phyloP scores from a whole-genome alignment of 1,140 invertebrate genomes.

The Chymomyza costata region DNA sequence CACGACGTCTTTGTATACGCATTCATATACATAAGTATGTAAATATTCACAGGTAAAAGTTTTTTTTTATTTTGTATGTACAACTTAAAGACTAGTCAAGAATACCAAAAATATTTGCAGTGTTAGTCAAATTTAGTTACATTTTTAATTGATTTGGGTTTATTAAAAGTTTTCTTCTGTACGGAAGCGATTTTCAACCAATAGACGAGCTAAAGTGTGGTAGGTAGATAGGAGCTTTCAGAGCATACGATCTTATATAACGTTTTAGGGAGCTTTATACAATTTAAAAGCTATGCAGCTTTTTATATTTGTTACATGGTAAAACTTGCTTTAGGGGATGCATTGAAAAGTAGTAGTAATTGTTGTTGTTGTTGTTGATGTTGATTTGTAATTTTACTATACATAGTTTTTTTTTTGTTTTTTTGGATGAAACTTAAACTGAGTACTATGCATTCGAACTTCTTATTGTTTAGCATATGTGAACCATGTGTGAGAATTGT shows the following conservation, averaged over 20 bases:
- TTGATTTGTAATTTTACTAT: slow-evolving; percentile 50
- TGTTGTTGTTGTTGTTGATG: slow-evolving; percentile 13
- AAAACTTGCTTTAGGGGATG: slow-evolving; percentile 33
- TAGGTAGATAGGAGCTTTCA: slow-evolving; percentile 46
- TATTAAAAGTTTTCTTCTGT: slow-evolving; percentile 24
- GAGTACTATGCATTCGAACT: slow-evolving; percentile 26
- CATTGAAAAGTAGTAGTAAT: too few species aligned
- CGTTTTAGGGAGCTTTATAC: slow-evolving; percentile 45
- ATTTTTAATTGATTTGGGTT: slow-evolving; percentile 44
- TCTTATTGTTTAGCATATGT: slow-evolving; percentile 61
- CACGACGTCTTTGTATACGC: too few species aligned
- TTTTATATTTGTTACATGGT: slow-evolving; percentile 34
- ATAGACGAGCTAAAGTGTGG: slow-evolving; percentile 61
- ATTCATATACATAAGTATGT: too few species aligned
- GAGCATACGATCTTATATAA: slow-evolving; percentile 48
- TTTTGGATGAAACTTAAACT: slow-evolving; percentile 42
- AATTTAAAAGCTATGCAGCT: slow-evolving; percentile 23
- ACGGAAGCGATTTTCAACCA: slow-evolving; percentile 51
- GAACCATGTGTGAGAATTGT: slow-evolving; percentile 76
- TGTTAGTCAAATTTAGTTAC: slow-evolving; percentile 71
- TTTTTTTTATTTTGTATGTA: slow-evolving; percentile 69
- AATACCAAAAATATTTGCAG: slow-evolving; percentile 62
- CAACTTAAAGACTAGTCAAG: slow-evolving; percentile 65
- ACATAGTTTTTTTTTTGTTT: slow-evolving; percentile 32
- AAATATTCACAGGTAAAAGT: slow-evolving; percentile 69